Evolutionary conservation across 2,888 invertebrate genomes (phyloP).

Genomic region (Brenthis ino): DNA sequence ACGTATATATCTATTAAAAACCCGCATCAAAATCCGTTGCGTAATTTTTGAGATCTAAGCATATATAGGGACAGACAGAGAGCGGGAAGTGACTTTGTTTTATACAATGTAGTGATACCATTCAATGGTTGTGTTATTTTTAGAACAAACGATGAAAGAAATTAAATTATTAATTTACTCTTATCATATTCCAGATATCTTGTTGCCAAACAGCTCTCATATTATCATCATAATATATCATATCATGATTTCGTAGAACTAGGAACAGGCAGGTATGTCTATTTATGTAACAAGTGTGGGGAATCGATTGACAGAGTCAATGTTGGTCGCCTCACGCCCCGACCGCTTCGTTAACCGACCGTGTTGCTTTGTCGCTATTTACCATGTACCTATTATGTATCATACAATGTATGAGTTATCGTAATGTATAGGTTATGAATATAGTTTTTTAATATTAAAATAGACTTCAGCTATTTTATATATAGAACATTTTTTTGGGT

Average conservation of each 20-base stretch:
- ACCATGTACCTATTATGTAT: conserved; percentile 13
- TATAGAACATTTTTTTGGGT: background rate
- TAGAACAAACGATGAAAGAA: too few relatives aligned
- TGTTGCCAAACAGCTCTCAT: conserved; percentile 2
- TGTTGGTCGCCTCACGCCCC: conserved; percentile 43
- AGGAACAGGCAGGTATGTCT: conserved; percentile 28
- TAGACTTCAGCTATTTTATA: too few relatives aligned
- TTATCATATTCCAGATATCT: background rate
- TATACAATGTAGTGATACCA: too few relatives aligned
- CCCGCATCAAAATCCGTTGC: too few relatives aligned
- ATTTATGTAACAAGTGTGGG: conserved; percentile 36
- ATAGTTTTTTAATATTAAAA: too few relatives aligned
- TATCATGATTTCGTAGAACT: conserved; percentile 23
- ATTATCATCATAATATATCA: background rate
- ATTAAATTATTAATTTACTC: too few relatives aligned
- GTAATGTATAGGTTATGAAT: background rate
- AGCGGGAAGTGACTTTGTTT: too few relatives aligned
- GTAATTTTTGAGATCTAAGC: too few relatives aligned
- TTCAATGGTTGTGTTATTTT: too few relatives aligned
- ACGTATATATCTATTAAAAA: too few relatives aligned
- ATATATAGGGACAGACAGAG: too few relatives aligned
- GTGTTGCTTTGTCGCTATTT: conserved; percentile 33
- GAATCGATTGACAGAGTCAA: conserved; percentile 44
- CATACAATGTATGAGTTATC: conserved; percentile 14
- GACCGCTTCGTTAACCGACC: conserved; percentile 45